Percentiles rank a stretch among this genome's conserved stretches.
These are phyloP conservation scores for Papilio dardanus DNA, from an alignment of 1,140 invertebrate species.

Conservation along the genomic window DNA sequence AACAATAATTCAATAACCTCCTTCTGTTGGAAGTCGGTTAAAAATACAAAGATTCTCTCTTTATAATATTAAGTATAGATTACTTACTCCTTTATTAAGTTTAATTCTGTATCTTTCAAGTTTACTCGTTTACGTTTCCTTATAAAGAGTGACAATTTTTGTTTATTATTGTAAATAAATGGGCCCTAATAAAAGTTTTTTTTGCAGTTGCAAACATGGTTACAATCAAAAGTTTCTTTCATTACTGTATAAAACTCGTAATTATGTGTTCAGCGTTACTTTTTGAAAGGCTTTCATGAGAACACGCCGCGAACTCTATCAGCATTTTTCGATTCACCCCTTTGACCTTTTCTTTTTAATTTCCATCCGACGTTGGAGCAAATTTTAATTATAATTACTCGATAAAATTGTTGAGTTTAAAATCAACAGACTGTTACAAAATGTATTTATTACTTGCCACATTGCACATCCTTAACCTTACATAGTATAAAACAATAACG, in stretches of 20 bases:
- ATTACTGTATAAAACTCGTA: conserved; percentile 30
- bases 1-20: too few relatives aligned
- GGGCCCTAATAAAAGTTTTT: background rate
- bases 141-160: too few relatives aligned
- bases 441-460: background rate
- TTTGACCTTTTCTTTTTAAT: conserved; percentile 33
- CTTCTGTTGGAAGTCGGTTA: too few relatives aligned
- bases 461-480: too few relatives aligned
- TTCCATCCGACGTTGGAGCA: background rate
- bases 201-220: background rate
- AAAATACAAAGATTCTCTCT: too few relatives aligned
- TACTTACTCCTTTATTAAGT: too few relatives aligned
- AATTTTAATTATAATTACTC: conserved; percentile 26
- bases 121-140: too few relatives aligned
- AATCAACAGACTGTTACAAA: background rate
- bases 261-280: conserved; percentile 18
- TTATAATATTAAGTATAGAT: too few relatives aligned
- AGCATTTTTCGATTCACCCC: conserved; percentile 32
- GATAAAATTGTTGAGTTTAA: background rate
- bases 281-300: conserved; percentile 33
- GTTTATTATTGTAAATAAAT: background rate
- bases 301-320: conserved; percentile 27
- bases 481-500: too few relatives aligned
- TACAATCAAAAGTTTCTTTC: conserved; percentile 24
- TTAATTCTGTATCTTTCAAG: too few relatives aligned